These are phyloP conservation scores for Parapsyche elsis DNA, from an alignment of 1,140 invertebrate species.

Conservation along the genomic window DNA sequence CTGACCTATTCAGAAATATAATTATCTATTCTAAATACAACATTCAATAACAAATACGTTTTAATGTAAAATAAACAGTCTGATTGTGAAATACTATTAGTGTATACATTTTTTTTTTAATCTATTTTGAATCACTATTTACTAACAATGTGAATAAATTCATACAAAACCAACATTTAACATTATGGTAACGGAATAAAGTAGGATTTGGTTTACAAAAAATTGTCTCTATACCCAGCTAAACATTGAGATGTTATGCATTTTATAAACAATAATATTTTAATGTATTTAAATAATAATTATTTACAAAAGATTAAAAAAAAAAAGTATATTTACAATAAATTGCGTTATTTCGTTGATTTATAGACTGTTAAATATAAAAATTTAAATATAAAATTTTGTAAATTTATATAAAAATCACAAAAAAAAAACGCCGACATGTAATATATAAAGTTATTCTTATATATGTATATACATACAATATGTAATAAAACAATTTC, in stretches of 20 bases:
- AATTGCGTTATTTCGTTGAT: too few relatives aligned
- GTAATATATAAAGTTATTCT: not conserved
- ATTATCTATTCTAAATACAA: not conserved
- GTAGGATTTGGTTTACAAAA: constrained; percentile 16
- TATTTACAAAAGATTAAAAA: not conserved
- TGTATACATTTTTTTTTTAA: not conserved
- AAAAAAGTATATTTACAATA: too few relatives aligned
- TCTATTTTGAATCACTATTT: not conserved
- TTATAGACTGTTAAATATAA: not conserved
- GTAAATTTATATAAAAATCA: too few relatives aligned
- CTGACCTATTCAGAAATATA: constrained; percentile 18
- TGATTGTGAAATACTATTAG: not conserved
- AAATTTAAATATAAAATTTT: not conserved
- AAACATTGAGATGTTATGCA: not conserved
- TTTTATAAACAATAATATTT: not conserved
- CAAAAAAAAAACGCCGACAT: not conserved
- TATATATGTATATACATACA: not conserved
- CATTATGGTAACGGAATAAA: constrained; percentile 28
- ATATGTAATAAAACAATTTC: not conserved
- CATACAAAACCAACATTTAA: not conserved
- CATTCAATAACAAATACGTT: not conserved
- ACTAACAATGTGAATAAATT: not conserved
- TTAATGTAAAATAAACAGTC: not conserved
- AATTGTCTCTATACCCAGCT: not conserved
- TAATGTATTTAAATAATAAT: not conserved